Evolutionary conservation across 2,113 vertebrate species (phyloP).

Genomic region (Hypocryptadius cinnamomeus): DNA sequence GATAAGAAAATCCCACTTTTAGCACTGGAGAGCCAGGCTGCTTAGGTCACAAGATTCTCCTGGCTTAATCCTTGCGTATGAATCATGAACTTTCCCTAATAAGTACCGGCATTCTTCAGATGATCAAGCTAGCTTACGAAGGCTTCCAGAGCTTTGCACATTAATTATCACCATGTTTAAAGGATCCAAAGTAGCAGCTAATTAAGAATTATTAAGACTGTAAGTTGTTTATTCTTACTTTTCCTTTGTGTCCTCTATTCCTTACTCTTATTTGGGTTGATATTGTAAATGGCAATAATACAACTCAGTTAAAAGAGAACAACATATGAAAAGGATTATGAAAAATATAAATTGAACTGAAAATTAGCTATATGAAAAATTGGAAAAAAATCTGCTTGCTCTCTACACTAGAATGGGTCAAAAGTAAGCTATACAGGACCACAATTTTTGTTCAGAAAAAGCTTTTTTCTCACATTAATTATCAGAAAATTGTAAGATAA

Average conservation of each 20-base stretch:
- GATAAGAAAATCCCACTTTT: constrained; percentile 57
- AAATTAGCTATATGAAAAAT: neutral
- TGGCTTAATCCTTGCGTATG: constrained; percentile 27
- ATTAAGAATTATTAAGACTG: neutral
- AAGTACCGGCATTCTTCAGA: constrained; percentile 54
- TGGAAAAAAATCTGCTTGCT: neutral
- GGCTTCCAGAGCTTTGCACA: constrained; percentile 38
- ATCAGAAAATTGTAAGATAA: neutral
- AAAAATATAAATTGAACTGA: neutral
- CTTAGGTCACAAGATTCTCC: constrained; percentile 57
- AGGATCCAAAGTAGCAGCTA: constrained; percentile 13
- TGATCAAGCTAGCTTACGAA: constrained; percentile 33
- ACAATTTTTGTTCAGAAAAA: neutral
- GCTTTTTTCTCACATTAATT: neutral
- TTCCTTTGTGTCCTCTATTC: neutral
- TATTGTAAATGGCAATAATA: neutral
- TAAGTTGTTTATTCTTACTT: constrained; percentile 11
- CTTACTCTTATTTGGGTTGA: neutral
- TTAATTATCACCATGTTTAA: constrained; percentile 23
- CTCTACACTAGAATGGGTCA: neutral
- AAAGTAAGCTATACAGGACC: neutral
- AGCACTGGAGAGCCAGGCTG: constrained; percentile 39
- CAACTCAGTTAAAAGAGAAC: neutral
- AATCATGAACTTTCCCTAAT: constrained; percentile 59
- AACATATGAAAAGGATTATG: neutral